Evolutionary conservation across 2,113 vertebrate genomes (phyloP).

Genomic region (Misgurnus mizolepis): DNA sequence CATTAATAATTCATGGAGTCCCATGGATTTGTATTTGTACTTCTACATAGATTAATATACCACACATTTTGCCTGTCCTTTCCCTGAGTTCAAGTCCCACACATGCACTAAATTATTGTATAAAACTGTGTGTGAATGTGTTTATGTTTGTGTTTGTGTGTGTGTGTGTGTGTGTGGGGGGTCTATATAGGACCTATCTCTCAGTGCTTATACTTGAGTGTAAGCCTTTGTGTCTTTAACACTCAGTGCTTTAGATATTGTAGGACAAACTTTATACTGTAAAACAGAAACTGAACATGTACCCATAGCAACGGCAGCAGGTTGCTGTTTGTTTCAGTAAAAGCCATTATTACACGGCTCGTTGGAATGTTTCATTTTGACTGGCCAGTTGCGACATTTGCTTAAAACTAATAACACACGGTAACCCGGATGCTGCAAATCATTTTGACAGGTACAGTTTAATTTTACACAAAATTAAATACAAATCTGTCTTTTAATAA

Average conservation of each 20-base stretch:
- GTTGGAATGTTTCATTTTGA: no score
- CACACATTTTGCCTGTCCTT: neutral
- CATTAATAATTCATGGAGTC: slow-evolving; percentile 10
- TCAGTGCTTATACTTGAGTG: neutral
- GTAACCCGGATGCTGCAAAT: no score
- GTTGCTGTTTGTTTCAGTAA: neutral
- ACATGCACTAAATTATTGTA: slow-evolving; percentile 10
- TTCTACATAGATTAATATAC: neutral
- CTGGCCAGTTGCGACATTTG: no score
- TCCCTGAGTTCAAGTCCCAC: slow-evolving; percentile 13
- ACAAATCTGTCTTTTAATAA: no score
- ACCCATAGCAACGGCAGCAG: slow-evolving; percentile 32
- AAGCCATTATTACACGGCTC: no score
- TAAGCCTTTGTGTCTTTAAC: slow-evolving; percentile 12
- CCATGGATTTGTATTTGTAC: neutral
- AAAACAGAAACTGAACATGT: slow-evolving; percentile 1
- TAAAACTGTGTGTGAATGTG: neutral
- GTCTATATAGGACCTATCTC: neutral
- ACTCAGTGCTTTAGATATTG: slow-evolving; percentile 15
- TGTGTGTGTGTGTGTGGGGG: neutral
- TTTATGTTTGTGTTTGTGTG: neutral
- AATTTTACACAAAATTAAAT: no score
- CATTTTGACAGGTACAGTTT: no score
- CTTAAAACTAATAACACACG: no score
- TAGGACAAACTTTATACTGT: slow-evolving; percentile 5